Evolutionary conservation across 1,140 invertebrate species (phyloP).

Genomic region (Linepithema humile): DNA sequence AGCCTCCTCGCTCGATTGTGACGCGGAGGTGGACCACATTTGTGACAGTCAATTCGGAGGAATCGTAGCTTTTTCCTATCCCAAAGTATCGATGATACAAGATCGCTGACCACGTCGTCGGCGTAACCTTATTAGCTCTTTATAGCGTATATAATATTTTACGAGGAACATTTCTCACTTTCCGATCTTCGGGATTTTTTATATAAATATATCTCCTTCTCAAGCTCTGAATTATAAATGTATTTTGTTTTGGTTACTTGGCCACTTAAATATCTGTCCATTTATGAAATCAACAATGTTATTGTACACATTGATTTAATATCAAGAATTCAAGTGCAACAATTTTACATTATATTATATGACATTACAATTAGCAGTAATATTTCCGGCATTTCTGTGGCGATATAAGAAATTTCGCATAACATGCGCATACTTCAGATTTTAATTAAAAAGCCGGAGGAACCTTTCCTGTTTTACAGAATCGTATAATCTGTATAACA

Average conservation of each 20-base stretch:
- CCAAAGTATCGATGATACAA: neutral
- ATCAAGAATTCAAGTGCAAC: neutral
- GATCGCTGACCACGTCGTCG: neutral
- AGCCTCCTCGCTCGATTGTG: neutral
- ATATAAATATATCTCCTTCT: too few relatives aligned
- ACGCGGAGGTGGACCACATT: slow-evolving; percentile 1
- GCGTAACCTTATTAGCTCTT: neutral
- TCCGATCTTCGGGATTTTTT: neutral
- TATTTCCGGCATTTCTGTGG: neutral
- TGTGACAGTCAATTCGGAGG: slow-evolving; percentile 3
- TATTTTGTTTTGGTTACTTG: neutral
- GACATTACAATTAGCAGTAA: neutral
- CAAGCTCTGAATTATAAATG: neutral
- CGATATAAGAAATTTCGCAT: neutral
- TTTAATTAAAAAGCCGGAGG: slow-evolving; percentile 8
- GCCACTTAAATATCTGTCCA: too few relatives aligned
- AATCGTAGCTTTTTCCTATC: neutral
- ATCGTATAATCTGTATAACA: neutral
- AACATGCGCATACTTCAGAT: neutral
- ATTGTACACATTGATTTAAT: neutral
- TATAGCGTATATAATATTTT: neutral
- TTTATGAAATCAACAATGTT: neutral
- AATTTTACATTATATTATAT: neutral
- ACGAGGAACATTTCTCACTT: neutral
- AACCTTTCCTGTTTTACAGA: neutral